Evolutionary conservation across 2,888 invertebrate species (phyloP).

Genomic region (Asteroscopus sphinx): DNA sequence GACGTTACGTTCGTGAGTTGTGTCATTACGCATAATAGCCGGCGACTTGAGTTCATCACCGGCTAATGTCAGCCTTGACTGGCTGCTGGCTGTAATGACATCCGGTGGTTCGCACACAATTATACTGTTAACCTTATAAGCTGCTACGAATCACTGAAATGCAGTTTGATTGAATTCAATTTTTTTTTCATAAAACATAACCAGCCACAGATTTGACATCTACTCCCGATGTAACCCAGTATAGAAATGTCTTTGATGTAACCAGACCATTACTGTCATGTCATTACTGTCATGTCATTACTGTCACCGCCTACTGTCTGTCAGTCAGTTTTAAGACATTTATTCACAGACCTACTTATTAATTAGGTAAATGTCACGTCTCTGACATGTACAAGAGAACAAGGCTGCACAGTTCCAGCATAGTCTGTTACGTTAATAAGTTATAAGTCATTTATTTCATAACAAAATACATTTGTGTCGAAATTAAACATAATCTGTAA

Average conservation of each 20-base stretch:
- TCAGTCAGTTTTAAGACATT: too few relatives aligned
- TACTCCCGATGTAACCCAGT: too few relatives aligned
- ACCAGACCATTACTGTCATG: too few relatives aligned
- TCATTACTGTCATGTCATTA: too few relatives aligned
- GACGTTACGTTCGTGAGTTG: conserved; percentile 47
- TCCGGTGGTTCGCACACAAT: conserved; percentile 40
- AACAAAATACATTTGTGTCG: too few relatives aligned
- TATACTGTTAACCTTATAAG: conserved; percentile 15
- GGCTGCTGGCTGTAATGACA: conserved; percentile 8
- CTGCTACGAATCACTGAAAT: conserved; percentile 8
- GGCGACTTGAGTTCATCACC: conserved; percentile 14
- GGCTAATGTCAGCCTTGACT: conserved; percentile 46
- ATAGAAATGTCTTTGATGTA: too few relatives aligned
- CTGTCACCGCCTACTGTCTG: too few relatives aligned
- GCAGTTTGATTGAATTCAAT: neutral
- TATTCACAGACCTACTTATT: too few relatives aligned
- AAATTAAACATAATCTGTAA: too few relatives aligned
- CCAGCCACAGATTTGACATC: too few relatives aligned
- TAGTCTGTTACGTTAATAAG: neutral
- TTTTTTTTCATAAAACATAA: conserved; percentile 6
- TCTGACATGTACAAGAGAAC: conserved; percentile 28
- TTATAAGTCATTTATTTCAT: too few relatives aligned
- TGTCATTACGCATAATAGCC: conserved; percentile 40
- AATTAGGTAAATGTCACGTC: conserved; percentile 10
- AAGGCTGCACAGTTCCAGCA: conserved; percentile 19